These are phyloP conservation scores for Genyomyrus donnyi DNA, from an alignment of 2,113 vertebrate species.

Conservation along the genomic window DNA sequence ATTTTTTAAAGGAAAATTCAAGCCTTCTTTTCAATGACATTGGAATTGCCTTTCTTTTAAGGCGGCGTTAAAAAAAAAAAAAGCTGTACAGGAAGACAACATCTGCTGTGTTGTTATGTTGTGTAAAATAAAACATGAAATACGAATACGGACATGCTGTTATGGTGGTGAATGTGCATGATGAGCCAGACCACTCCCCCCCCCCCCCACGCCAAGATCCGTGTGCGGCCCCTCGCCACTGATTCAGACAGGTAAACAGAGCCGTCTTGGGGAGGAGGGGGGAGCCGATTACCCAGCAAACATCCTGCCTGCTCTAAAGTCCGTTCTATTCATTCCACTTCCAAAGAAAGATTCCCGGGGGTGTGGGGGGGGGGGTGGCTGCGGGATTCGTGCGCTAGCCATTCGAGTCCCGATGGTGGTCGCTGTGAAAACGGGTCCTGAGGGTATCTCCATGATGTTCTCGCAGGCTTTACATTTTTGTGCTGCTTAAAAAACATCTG, in stretches of 20 bases:
- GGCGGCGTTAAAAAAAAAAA: conserved; percentile 44
- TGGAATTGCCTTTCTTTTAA: conserved; percentile 74
- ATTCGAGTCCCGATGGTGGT: background rate
- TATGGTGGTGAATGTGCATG: conserved; percentile 17
- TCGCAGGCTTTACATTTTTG: background rate
- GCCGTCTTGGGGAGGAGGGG: background rate
- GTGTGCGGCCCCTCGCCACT: background rate
- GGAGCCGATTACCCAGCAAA: background rate
- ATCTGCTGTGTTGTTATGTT: conserved; percentile 82
- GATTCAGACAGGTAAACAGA: background rate
- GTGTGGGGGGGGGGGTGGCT: background rate
- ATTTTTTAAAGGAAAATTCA: conserved; percentile 73
- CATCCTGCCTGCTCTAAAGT: background rate
- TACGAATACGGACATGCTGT: conserved; percentile 48
- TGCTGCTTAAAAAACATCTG: background rate
- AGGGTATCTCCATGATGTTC: background rate
- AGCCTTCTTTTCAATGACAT: conserved; percentile 67
- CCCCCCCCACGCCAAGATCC: background rate
- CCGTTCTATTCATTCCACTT: background rate
- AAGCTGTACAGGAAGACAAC: conserved; percentile 77
- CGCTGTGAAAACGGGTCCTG: background rate
- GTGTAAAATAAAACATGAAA: conserved; percentile 80
- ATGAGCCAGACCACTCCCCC: background rate
- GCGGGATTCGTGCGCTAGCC: background rate
- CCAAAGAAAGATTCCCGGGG: no score